phyloP scores from a whole-genome alignment of 2,797 vertebrate genomes.

The Gobio occitaniae region DNA sequence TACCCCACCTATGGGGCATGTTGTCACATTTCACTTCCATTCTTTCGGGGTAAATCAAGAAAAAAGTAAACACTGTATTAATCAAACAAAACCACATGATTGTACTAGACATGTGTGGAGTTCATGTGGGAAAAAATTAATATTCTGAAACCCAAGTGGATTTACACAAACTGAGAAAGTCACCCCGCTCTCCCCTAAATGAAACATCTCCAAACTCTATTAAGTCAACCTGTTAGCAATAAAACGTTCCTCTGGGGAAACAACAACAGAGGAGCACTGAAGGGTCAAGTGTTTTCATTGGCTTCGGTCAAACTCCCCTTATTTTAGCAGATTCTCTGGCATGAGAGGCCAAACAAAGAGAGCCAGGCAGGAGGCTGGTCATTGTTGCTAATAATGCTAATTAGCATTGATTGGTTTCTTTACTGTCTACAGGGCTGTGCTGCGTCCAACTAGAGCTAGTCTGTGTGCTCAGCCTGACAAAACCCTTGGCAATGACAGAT shows the following conservation, averaged over 20 bases:
- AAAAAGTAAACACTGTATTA: too few relatives aligned
- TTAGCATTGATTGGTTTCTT: slow-evolving; percentile 69
- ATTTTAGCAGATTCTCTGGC: slow-evolving; percentile 59
- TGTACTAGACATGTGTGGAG: too few relatives aligned
- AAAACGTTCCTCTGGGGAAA: slow-evolving; percentile 2
- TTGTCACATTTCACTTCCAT: too few relatives aligned
- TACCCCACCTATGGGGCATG: too few relatives aligned
- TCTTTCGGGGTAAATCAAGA: too few relatives aligned
- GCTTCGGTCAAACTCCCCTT: slow-evolving; percentile 42
- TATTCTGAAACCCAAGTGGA: too few relatives aligned
- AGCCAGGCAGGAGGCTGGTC: slow-evolving; percentile 59
- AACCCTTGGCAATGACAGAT: slow-evolving; percentile 63
- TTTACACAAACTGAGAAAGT: too few relatives aligned
- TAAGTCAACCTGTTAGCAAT: slow-evolving; percentile 2
- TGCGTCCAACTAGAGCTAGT: slow-evolving; percentile 74
- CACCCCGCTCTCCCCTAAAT: too few relatives aligned
- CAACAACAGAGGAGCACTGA: neutral
- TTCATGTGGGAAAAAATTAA: too few relatives aligned
- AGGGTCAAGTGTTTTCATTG: slow-evolving; percentile 44
- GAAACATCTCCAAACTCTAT: neutral
- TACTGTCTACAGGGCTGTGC: slow-evolving; percentile 66
- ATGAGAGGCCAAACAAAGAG: slow-evolving; percentile 53
- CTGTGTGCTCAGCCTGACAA: slow-evolving; percentile 68
- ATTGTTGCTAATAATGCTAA: slow-evolving; percentile 75
- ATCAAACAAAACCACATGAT: too few relatives aligned